phyloP scores from a whole-genome alignment of 2,113 vertebrate genomes.

The Cololabis saira region DNA sequence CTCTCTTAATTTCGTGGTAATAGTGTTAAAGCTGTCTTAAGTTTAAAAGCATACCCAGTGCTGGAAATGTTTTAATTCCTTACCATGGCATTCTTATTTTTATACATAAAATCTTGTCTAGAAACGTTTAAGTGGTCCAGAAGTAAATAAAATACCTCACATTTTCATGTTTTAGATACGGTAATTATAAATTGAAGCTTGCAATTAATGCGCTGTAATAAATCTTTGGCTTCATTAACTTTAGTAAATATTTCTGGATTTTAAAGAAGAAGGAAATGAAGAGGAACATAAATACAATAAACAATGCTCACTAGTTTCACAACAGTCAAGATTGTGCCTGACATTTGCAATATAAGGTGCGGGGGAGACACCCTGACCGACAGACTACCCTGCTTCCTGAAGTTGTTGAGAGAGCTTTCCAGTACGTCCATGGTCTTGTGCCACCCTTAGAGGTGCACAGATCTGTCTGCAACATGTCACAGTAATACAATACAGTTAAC shows the following conservation, averaged over 20 bases:
- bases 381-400: conserved; percentile 61
- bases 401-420: conserved; percentile 72
- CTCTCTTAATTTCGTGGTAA: conserved; percentile 9
- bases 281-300: conserved; percentile 37
- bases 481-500: conserved; percentile 3
- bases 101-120: neutral
- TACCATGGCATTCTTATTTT: neutral
- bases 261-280: conserved; percentile 25
- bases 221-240: conserved; percentile 7
- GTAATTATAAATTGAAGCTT: too few relatives aligned
- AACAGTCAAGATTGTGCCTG: conserved; percentile 51
- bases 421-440: conserved; percentile 47
- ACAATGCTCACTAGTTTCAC: conserved; percentile 36
- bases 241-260: too few relatives aligned
- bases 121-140: too few relatives aligned
- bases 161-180: neutral
- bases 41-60: neutral
- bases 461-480: conserved; percentile 19
- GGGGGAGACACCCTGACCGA: conserved; percentile 50
- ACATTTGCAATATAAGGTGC: conserved; percentile 68
- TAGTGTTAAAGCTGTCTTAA: neutral
- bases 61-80: neutral
- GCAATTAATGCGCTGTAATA: neutral
- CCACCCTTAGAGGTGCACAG: conserved; percentile 41
- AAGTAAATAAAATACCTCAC: neutral